Conservation (phyloP, 2,888 invertebrate species). For the Thysanoteuthis rhombus region DNA sequence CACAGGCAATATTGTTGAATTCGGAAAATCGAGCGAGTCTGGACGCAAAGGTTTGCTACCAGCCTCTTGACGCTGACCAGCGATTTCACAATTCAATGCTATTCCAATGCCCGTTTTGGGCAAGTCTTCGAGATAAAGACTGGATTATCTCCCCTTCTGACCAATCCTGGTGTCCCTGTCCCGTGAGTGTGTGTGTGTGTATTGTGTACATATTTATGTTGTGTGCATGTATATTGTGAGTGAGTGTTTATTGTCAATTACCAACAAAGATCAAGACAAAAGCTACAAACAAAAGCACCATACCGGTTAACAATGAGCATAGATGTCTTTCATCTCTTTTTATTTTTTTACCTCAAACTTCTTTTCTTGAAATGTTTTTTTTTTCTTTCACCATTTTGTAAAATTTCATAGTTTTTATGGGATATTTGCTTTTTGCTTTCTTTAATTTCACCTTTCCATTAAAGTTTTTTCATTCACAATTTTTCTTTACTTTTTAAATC, state of each 20-base stretch:
- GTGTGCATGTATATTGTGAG: too few relatives aligned
- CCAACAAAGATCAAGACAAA: conserved; percentile 12
- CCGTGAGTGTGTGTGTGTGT: too few relatives aligned
- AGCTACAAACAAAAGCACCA: neutral
- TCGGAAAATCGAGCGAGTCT: too few relatives aligned
- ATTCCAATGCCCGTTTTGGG: too few relatives aligned
- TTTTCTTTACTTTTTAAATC: neutral
- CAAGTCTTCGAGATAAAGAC: too few relatives aligned
- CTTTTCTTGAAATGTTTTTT: neutral
- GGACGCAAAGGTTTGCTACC: too few relatives aligned
- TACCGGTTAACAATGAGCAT: neutral
- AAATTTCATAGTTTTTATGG: neutral
- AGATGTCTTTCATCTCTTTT: neutral
- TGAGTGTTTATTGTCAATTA: neutral
- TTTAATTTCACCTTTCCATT: neutral
- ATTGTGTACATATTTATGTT: too few relatives aligned
- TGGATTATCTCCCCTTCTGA: too few relatives aligned
- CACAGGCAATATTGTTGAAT: too few relatives aligned
- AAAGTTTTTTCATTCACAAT: neutral
- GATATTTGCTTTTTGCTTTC: neutral
- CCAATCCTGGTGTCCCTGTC: too few relatives aligned
- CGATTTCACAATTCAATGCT: too few relatives aligned
- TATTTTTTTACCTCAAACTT: neutral
- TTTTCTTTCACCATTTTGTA: neutral
- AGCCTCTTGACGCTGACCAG: too few relatives aligned